These are phyloP conservation scores for Diadumene lineata DNA, from an alignment of 92 coral and sea anemone genomes.

Conservation along the genomic window DNA sequence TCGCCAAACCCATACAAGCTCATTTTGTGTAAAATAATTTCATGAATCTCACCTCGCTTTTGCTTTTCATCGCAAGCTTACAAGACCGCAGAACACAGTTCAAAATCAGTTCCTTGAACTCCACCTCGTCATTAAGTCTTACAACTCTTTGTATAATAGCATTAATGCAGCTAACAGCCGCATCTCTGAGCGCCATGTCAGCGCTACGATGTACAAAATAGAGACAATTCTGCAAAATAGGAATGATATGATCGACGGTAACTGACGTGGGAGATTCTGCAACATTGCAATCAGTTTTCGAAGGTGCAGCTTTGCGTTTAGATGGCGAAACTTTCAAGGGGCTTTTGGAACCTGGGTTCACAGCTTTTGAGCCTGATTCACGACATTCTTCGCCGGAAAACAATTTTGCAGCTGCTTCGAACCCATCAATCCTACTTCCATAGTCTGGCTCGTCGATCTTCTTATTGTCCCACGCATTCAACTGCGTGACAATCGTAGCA, in stretches of 20 bases:
- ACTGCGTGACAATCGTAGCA: constrained; percentile 44
- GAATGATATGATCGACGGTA: constrained; percentile 49
- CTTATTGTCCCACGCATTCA: constrained; percentile 81
- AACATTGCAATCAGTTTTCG: background rate
- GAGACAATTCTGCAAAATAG: constrained; percentile 78
- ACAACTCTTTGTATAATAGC: constrained; percentile 69
- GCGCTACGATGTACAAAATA: constrained; percentile 70
- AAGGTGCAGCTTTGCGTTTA: background rate
- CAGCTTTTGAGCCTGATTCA: too few relatives aligned
- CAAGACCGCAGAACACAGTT: constrained; percentile 76
- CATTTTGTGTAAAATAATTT: too few relatives aligned
- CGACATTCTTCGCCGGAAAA: constrained; percentile 18
- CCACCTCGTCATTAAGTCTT: constrained; percentile 36
- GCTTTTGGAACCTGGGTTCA: too few relatives aligned
- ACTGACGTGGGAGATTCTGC: background rate
- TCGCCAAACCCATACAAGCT: too few relatives aligned
- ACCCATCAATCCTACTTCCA: constrained; percentile 59
- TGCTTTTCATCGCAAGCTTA: constrained; percentile 70
- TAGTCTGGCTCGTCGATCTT: constrained; percentile 92
- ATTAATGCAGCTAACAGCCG: constrained; percentile 76
- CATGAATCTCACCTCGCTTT: constrained; percentile 89
- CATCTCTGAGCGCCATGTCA: constrained; percentile 87
- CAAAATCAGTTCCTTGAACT: constrained; percentile 68
- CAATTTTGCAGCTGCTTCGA: constrained; percentile 48
- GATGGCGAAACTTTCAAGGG: constrained; percentile 9